Base-by-base conservation (phyloP, 2,113 vertebrate genomes). In the Equus quagga region DNA sequence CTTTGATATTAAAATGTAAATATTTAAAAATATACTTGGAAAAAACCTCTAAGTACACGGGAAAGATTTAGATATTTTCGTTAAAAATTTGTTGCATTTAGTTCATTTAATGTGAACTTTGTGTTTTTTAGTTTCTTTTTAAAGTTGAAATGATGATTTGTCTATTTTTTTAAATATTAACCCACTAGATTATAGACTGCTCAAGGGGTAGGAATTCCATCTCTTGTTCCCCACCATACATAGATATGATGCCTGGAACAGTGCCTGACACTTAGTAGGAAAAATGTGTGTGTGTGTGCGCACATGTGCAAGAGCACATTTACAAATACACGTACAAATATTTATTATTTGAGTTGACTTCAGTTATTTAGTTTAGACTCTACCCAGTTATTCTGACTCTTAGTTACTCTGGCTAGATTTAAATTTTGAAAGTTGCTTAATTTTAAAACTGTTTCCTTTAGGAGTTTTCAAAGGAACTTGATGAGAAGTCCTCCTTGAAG, bases 381-480 rank as follows among this genome's bases (percentile, higher is more conserved):
- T 26, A 49, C 41, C 11, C 54, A 36, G 44, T 83, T 92, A 60
- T 51, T 91, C 78, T 67, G 81, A 81, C 41, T 60, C 12, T 91
- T 67, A 24, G 13, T 56, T 54, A 23, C 12, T 86, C 56, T 86
- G 23, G 73, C 64, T 78, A 0, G 62, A 10, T 79, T 90, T 60
- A 51, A 64, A 31, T 65, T 69, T 86, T 51, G 46, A 33, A 88
- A 24, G 12, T 64, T 65, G 80, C 65, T 85, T 0, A 92, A 49
- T 89, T 91, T 33, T 86, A 19, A 46, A 89, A 86, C 49, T 0
- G 0, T 97, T 41, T 62, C 49, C 51, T 41, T 69, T 56, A 99
- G 99, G 97, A 98, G 58, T 99, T 99, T 96, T 98, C 98, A 64
- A 99, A 99, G 97, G 99, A 99, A 95, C 81, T 99, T 51, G 99